Conservation (phyloP, 2,113 vertebrate genomes). For the Hydrolagus affinis region DNA sequence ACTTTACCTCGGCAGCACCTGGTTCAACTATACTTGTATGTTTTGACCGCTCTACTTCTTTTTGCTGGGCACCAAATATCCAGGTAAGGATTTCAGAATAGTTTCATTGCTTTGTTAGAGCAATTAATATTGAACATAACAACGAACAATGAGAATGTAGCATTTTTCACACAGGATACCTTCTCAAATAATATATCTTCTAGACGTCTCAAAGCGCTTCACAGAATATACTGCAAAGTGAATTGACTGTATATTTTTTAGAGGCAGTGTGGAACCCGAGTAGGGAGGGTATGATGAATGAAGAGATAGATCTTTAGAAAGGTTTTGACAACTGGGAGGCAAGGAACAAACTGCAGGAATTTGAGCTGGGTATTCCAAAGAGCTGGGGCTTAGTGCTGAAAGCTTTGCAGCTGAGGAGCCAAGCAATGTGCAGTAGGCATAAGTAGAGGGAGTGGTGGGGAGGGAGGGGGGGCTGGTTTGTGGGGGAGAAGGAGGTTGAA, state of each 20-base stretch:
- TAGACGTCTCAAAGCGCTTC: no score
- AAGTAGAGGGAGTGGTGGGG: no score
- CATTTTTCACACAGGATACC: not conserved
- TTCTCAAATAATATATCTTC: no score
- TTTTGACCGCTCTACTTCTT: conserved; percentile 83
- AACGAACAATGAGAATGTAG: not conserved
- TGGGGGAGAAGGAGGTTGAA: no score
- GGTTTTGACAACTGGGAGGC: no score
- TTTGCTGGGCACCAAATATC: conserved; percentile 96
- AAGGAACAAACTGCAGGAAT: conserved; percentile 23
- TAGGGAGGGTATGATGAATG: not conserved
- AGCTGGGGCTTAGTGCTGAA: no score
- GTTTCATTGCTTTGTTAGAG: not conserved
- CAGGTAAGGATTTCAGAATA: conserved; percentile 59
- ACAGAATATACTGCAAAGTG: no score
- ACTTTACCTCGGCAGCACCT: conserved; percentile 92
- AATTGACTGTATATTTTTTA: no score
- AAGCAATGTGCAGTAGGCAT: no score
- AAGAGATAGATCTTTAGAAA: not conserved
- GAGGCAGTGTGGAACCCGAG: conserved; percentile 33
- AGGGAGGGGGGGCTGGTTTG: no score
- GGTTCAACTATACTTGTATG: conserved; percentile 90
- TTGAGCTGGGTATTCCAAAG: conserved; percentile 25
- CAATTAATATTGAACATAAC: no score
- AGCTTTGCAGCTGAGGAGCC: no score